Evolutionary conservation across 1,140 invertebrate genomes (phyloP).

Genomic region (Melitaea cinxia): DNA sequence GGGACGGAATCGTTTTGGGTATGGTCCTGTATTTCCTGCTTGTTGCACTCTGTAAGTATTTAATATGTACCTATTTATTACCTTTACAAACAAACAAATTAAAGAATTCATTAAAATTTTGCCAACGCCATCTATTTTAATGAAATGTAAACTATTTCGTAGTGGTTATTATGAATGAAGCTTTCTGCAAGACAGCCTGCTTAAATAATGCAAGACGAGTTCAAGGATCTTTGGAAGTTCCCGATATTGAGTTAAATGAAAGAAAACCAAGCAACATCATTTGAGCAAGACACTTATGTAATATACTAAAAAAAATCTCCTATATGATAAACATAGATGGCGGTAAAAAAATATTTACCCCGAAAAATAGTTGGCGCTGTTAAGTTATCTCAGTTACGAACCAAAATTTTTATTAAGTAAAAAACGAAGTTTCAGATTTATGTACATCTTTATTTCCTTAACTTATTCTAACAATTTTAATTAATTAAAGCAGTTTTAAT

Average conservation of each 20-base stretch:
- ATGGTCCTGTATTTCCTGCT: constrained; percentile 53
- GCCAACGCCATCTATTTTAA: constrained; percentile 10
- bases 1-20: constrained; percentile 47
- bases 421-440: constrained; percentile 7
- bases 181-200: constrained; percentile 59
- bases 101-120: background rate
- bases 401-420: background rate
- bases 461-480: constrained; percentile 22
- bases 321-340: constrained; percentile 27
- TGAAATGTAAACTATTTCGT: constrained; percentile 25
- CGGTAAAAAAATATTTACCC: constrained; percentile 13
- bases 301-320: background rate
- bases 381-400: background rate
- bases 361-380: constrained; percentile 33
- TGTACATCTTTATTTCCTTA: constrained; percentile 16
- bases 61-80: no score
- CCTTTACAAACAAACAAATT: background rate
- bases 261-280: constrained; percentile 34
- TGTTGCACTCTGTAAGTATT: constrained; percentile 51
- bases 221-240: constrained; percentile 21
- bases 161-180: constrained; percentile 67
- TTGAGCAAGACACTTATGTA: background rate
- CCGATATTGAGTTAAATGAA: constrained; percentile 62
- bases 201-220: constrained; percentile 50
- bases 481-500: constrained; percentile 54